Evolutionary conservation across 2,888 invertebrate genomes (phyloP).

Genomic region (Temnothorax rugatulus): DNA sequence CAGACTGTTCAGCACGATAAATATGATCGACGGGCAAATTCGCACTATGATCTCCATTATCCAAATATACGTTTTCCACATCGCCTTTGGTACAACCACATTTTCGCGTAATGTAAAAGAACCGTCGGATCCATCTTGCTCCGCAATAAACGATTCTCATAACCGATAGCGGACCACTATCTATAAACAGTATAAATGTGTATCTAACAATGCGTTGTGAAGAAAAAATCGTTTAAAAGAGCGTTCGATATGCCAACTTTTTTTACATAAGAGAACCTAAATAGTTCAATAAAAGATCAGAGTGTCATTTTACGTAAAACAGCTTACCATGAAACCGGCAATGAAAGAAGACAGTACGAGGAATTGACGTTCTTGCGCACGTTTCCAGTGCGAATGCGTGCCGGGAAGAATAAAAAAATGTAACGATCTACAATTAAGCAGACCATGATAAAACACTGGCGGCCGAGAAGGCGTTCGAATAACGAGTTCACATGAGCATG

Average conservation of each 20-base stretch:
- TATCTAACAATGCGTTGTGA: not conserved
- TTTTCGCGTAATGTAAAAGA: conserved; percentile 65
- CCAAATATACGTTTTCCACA: conserved; percentile 69
- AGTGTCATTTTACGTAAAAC: not conserved
- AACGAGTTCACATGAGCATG: conserved; percentile 66
- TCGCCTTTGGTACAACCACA: conserved; percentile 42
- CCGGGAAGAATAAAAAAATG: conserved; percentile 67
- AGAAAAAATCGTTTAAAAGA: not conserved
- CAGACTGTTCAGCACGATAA: conserved; percentile 63
- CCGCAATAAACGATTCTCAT: conserved; percentile 66
- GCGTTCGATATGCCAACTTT: not conserved
- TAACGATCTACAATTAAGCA: conserved; percentile 70
- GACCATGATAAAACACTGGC: conserved; percentile 69
- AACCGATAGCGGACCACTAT: conserved; percentile 63
- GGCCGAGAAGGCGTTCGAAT: conserved; percentile 63
- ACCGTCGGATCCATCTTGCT: conserved; percentile 25
- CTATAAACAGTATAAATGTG: conserved; percentile 42
- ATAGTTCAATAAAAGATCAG: not conserved
- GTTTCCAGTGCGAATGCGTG: conserved; percentile 68
- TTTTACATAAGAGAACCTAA: not conserved
- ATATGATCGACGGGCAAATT: conserved; percentile 62
- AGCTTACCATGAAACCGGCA: conserved; percentile 66
- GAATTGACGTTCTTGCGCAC: conserved; percentile 64
- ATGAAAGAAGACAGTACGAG: conserved; percentile 66
- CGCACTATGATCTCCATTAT: conserved; percentile 60